Conservation (phyloP, 2,113 vertebrate genomes). For the Odontesthes bonariensis region DNA sequence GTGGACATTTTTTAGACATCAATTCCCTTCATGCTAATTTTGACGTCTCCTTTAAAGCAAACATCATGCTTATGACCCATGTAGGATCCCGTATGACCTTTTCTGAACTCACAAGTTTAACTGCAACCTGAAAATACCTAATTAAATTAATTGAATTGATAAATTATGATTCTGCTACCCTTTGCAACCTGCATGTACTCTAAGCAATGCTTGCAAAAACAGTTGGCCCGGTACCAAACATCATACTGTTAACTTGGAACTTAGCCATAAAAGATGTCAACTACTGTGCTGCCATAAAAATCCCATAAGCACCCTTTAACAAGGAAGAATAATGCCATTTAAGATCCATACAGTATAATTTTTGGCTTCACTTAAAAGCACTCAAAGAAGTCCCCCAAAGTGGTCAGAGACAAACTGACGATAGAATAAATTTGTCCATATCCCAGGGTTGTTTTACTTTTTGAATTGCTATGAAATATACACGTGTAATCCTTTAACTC, state of each 20-base stretch:
- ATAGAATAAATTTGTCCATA: slow-evolving; percentile 11
- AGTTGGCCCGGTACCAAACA: neutral
- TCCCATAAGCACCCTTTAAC: neutral
- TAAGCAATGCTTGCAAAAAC: neutral
- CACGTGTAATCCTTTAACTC: slow-evolving; percentile 19
- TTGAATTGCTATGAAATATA: slow-evolving; percentile 19
- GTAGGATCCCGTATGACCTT: neutral
- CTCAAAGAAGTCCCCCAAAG: neutral
- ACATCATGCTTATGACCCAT: neutral
- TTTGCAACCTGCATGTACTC: neutral
- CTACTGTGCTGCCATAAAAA: neutral
- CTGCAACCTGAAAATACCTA: neutral
- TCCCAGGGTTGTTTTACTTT: neutral
- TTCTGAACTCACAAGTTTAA: neutral
- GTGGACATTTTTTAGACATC: neutral
- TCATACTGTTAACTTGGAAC: neutral
- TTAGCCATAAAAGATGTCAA: neutral
- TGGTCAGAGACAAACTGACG: neutral
- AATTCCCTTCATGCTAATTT: neutral
- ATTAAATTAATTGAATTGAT: neutral
- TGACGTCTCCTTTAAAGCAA: neutral
- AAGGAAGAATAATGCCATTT: neutral
- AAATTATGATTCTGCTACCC: neutral
- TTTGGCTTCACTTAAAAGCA: slow-evolving; percentile 5
- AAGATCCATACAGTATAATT: neutral